A percentile compares a stretch with the other conserved stretches of the same genome.
Evolutionary conservation across 2,797 vertebrate genomes (phyloP).

Genomic region (Parauchenoglanis punctatus): DNA sequence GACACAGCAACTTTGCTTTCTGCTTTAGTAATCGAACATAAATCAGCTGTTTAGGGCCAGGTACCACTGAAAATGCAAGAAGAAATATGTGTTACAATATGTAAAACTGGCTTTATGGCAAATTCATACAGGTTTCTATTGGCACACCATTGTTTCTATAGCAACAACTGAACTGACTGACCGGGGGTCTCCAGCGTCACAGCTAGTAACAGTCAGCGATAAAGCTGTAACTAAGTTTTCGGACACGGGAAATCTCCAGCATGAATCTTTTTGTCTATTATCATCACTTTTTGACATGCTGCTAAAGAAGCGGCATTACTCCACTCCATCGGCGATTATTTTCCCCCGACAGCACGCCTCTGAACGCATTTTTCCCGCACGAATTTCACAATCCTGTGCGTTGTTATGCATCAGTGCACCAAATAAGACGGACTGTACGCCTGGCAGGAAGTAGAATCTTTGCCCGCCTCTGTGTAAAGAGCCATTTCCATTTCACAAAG

Average conservation of each 20-base stretch:
- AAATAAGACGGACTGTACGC: background rate
- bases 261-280: background rate
- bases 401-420: background rate
- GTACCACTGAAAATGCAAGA: background rate
- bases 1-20: background rate
- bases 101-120: background rate
- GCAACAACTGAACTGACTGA: background rate
- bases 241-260: background rate
- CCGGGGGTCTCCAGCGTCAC: background rate
- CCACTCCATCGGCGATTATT: background rate
- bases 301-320: background rate
- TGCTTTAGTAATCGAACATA: background rate
- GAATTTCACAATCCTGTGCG: background rate
- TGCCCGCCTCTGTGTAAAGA: conserved; percentile 15
- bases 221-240: background rate
- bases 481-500: conserved; percentile 27
- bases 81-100: background rate
- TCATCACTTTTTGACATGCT: background rate
- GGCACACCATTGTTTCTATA: background rate
- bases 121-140: background rate
- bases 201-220: background rate
- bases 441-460: conserved; percentile 16
- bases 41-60: background rate
- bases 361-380: no score
- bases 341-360: background rate